A percentile compares a stretch with the other conserved stretches of the same genome.
These are phyloP conservation scores for Chironomus riparius DNA, from an alignment of 2,888 invertebrate genomes.

Conservation along the genomic window DNA sequence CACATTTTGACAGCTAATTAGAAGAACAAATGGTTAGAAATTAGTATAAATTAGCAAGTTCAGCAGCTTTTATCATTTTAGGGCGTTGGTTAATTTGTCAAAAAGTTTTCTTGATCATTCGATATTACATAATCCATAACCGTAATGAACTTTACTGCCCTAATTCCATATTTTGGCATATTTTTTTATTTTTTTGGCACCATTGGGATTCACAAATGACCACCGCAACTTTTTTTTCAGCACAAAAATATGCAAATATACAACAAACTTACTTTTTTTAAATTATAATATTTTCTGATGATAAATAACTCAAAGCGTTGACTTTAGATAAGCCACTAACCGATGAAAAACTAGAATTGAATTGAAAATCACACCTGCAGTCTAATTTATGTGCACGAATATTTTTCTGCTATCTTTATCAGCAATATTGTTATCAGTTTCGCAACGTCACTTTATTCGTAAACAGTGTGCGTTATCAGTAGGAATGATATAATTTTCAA, in stretches of 20 bases:
- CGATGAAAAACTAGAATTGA: conserved; percentile 16
- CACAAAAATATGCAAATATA: neutral
- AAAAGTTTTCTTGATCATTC: neutral
- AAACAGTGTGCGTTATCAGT: neutral
- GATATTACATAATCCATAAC: neutral
- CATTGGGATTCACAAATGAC: neutral
- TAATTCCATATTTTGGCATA: neutral
- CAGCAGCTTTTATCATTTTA: neutral
- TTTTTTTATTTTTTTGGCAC: neutral
- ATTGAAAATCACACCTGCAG: conserved; percentile 5
- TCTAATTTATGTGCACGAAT: conserved; percentile 7
- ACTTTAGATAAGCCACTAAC: neutral
- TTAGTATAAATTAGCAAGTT: neutral
- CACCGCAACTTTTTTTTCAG: no score
- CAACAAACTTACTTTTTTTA: conserved; percentile 7
- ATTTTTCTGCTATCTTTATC: neutral
- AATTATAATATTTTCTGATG: neutral
- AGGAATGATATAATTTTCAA: neutral
- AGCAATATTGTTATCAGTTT: neutral
- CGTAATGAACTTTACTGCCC: neutral
- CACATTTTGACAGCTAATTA: conserved; percentile 55
- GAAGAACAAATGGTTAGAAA: neutral
- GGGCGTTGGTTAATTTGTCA: neutral
- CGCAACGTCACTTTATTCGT: neutral
- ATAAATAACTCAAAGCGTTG: neutral